Evolutionary conservation across 2,797 vertebrate genomes (phyloP), one percentile per base, ranked within the genome.

Genomic region (Podarcis lilfordi): DNA sequence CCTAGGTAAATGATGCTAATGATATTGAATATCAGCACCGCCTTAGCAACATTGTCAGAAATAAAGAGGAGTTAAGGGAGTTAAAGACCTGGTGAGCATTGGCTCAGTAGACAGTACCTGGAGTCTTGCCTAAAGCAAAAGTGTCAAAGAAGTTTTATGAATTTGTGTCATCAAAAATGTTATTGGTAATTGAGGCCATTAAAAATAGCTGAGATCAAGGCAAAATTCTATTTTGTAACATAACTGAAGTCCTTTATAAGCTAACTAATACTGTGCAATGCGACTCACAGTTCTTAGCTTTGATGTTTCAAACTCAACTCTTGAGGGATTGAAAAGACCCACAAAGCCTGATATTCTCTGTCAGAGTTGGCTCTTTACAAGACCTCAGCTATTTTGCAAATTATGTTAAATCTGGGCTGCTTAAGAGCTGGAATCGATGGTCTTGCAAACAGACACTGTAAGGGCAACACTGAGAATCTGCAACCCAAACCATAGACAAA

Each of bases 131-230:
- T 37, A 74, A 72, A 80, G 9, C 66, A 72, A 72, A 50, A 17
- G 11, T 61, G 5, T 80, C 35, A 59, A 5, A 61, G 68, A 25
- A 72, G 27, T 61, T 61, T 72, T 61, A 40, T 29, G 27, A 59
- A 74, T 80, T 50, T 68, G n/a, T 45, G 68, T 4, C 17, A 80
- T 72, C 50, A 86, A 69, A 81, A 72, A 72, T 74, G n/a, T 32
- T 76, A 61, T 86, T 78, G 35, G 35, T 40, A 11, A 61, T n/a
- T 59, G 32, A 72, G 45, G 43, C 29, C 29, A 79, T 50, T 45
- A 37, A 61, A 72, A n/a, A n/a, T n/a, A 86, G n/a, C 50, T 61
- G 55, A 80, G 17, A 59, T 86, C 85, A 86, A 59, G 45, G 69
- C 40, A 27, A n/a, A 61, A 40, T 78, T 86, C 25, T 43, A 40